phyloP scores from a whole-genome alignment of 2,888 invertebrate genomes.

The Odontocolon sp. region DNA sequence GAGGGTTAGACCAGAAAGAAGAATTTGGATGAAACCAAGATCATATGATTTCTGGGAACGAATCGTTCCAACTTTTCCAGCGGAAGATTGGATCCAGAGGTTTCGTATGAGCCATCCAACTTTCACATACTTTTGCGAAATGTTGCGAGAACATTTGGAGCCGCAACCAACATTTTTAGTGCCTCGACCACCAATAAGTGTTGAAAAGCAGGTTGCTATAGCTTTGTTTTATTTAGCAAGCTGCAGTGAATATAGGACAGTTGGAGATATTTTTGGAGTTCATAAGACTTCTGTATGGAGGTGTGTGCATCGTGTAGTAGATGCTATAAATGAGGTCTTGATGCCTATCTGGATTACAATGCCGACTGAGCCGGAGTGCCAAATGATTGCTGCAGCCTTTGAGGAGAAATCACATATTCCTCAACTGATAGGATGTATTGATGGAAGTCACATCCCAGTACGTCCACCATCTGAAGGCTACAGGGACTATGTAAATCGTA shows the following conservation, averaged over 20 bases:
- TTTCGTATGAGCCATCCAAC: conserved; percentile 31
- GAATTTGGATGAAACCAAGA: conserved; percentile 30
- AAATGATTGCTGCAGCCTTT: conserved; percentile 63
- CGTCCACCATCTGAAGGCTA: conserved; percentile 58
- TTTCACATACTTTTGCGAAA: conserved; percentile 26
- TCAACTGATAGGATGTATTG: conserved; percentile 71
- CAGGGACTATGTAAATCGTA: conserved; percentile 62
- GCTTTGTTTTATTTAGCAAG: conserved; percentile 61
- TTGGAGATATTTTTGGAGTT: conserved; percentile 64
- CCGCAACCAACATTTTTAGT: conserved; percentile 19
- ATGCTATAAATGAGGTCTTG: conserved; percentile 67
- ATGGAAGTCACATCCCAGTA: conserved; percentile 64
- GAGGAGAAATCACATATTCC: conserved; percentile 66
- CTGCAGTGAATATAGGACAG: conserved; percentile 62
- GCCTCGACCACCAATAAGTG: conserved; percentile 45
- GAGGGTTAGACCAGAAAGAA: neutral
- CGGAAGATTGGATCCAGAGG: conserved; percentile 31
- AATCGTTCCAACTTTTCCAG: conserved; percentile 1
- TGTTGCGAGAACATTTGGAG: conserved; percentile 6
- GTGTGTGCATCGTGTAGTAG: conserved; percentile 65
- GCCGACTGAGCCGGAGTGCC: conserved; percentile 66
- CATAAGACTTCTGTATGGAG: conserved; percentile 63
- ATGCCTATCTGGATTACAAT: conserved; percentile 64
- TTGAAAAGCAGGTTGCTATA: conserved; percentile 62
- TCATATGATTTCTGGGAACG: conserved; percentile 6